These are phyloP conservation scores for Colaptes auratus DNA, from an alignment of 2,113 vertebrate genomes.

Conservation along the genomic window DNA sequence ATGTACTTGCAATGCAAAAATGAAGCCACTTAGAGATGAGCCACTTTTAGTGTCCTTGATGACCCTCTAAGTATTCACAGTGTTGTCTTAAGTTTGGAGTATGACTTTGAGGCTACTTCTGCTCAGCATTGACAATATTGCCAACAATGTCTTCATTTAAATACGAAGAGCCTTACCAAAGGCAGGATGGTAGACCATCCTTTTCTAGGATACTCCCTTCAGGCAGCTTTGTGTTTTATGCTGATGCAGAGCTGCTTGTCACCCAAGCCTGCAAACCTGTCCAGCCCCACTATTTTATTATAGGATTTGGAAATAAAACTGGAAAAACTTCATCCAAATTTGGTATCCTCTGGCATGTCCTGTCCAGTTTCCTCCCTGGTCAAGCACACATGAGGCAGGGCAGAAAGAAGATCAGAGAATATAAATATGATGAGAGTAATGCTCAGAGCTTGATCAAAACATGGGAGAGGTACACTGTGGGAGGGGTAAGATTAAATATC, in stretches of 20 bases:
- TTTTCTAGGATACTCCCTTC: background rate
- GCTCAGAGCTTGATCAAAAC: background rate
- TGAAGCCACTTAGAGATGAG: background rate
- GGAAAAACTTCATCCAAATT: background rate
- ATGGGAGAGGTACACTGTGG: background rate
- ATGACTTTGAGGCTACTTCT: background rate
- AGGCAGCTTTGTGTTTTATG: background rate
- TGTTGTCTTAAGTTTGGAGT: background rate
- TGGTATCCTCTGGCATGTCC: background rate
- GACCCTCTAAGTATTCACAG: background rate
- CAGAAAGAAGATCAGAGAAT: background rate
- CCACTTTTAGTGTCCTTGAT: background rate
- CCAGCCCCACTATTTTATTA: background rate
- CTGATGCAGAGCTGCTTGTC: rapidly evolving
- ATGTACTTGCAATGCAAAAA: background rate
- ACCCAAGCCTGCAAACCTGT: background rate
- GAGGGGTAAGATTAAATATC: background rate
- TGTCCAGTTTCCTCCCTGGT: background rate
- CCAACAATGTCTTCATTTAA: constrained; percentile 29
- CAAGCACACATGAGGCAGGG: background rate
- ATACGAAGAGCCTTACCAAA: background rate
- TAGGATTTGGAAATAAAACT: background rate
- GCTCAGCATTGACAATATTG: background rate
- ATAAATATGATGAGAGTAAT: background rate
- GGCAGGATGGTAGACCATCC: background rate